phyloP scores from a whole-genome alignment of 1,140 invertebrate species.

The Drosophila kikkawai region DNA sequence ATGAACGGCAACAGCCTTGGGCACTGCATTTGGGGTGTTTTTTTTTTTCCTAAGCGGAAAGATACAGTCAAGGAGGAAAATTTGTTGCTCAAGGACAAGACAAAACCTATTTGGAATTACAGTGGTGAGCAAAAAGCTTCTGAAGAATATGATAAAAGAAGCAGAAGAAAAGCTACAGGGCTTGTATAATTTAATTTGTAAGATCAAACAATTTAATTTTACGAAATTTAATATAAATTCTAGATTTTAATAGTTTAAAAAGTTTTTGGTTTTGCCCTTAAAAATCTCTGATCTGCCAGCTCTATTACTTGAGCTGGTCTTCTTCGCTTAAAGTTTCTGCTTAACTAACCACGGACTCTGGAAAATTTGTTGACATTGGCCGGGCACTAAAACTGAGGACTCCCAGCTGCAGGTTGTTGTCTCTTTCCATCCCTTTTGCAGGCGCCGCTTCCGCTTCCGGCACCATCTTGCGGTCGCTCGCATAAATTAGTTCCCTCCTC shows the following conservation, averaged over 20 bases:
- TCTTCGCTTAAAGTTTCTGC: conserved; percentile 29
- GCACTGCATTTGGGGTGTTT: conserved; percentile 34
- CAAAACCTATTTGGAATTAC: background rate
- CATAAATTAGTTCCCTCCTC: conserved; percentile 47
- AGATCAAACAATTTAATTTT: too few relatives aligned
- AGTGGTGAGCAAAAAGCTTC: background rate
- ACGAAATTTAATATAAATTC: too few relatives aligned
- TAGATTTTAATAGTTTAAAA: background rate
- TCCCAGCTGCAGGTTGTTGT: conserved; percentile 1
- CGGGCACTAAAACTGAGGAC: conserved; percentile 10
- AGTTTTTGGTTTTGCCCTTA: background rate
- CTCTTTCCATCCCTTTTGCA: background rate
- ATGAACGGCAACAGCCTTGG: conserved; percentile 25
- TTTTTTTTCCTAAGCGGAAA: conserved; percentile 22
- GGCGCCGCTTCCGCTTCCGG: conserved; percentile 42
- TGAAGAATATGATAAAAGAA: background rate
- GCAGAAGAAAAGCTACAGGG: background rate
- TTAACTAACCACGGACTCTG: conserved; percentile 19
- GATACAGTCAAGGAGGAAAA: conserved; percentile 7
- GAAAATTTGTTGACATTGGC: conserved; percentile 41
- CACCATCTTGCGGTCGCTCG: conserved; percentile 30
- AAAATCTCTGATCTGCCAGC: background rate
- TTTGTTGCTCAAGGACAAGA: conserved; percentile 14
- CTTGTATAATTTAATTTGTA: background rate
- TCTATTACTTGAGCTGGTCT: conserved; percentile 7